Evolutionary conservation across 2,888 invertebrate genomes (phyloP).

Genomic region (Amitus sp.): DNA sequence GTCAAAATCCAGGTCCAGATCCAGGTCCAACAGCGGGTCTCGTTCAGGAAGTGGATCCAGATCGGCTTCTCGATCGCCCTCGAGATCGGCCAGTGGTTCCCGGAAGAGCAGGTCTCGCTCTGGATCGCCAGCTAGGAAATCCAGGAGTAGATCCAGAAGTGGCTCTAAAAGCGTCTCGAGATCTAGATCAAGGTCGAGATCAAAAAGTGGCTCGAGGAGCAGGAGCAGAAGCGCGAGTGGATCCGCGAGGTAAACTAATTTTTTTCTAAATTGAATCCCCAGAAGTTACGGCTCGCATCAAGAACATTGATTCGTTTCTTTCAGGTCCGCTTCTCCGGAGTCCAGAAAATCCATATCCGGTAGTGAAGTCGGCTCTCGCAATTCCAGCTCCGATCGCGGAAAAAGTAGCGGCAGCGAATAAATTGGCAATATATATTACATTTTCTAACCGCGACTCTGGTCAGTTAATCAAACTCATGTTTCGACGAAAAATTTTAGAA

Average conservation of each 20-base stretch:
- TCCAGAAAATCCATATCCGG: conserved; percentile 73
- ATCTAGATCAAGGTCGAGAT: conserved; percentile 47
- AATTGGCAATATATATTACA: conserved; percentile 5
- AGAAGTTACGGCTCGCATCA: neutral
- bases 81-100: conserved; percentile 44
- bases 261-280: conserved; percentile 1
- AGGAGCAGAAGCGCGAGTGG: conserved; percentile 53
- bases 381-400: conserved; percentile 50
- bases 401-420: conserved; percentile 46
- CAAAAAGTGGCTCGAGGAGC: conserved; percentile 43
- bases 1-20: conserved; percentile 63
- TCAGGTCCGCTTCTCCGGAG: conserved; percentile 68
- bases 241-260: conserved; percentile 50
- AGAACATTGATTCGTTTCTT: neutral
- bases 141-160: conserved; percentile 57
- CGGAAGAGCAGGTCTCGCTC: conserved; percentile 55
- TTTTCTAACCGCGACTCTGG: too few species aligned
- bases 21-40: conserved; percentile 62
- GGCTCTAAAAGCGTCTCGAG: conserved; percentile 57
- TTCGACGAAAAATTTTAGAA: neutral
- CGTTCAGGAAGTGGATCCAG: conserved; percentile 52
- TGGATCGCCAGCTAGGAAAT: conserved; percentile 57
- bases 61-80: conserved; percentile 42
- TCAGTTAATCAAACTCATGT: too few species aligned
- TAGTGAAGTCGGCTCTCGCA: conserved; percentile 65